Conservation (phyloP, 2,888 invertebrate genomes). For the Orthonychiurus folsomi region DNA sequence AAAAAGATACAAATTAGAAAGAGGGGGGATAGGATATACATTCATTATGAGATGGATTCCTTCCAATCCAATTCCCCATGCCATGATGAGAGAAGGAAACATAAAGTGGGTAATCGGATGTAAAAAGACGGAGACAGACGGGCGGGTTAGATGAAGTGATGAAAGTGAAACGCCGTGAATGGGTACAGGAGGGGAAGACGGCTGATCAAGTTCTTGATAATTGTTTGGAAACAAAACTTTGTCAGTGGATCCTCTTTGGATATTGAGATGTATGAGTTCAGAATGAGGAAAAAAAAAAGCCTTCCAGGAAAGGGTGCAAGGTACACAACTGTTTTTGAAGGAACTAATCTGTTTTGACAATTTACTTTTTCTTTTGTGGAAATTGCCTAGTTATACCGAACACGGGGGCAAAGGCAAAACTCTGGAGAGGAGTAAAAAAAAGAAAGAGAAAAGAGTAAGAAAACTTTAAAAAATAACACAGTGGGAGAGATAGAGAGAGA, state of each 20-base stretch:
- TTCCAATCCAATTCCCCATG: too few relatives aligned
- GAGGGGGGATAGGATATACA: too few relatives aligned
- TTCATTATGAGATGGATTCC: too few relatives aligned
- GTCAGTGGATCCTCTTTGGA: too few relatives aligned
- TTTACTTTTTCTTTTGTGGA: conserved; percentile 31
- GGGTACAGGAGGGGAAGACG: neutral
- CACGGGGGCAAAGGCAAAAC: conserved; percentile 6
- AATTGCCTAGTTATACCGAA: conserved; percentile 28
- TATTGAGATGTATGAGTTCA: conserved; percentile 24
- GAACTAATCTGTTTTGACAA: conserved; percentile 41
- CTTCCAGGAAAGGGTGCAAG: conserved; percentile 3
- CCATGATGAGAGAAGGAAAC: too few relatives aligned
- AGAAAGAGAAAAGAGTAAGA: conserved; percentile 15
- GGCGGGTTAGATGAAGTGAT: neutral
- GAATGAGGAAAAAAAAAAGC: conserved; percentile 14
- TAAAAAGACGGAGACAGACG: too few relatives aligned
- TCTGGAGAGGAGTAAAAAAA: conserved; percentile 14
- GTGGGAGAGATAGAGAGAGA: conserved; percentile 7
- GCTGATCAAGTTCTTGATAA: conserved; percentile 12
- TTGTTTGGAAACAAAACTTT: conserved; percentile 31
- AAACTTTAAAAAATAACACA: conserved; percentile 11
- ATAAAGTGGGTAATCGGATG: too few relatives aligned
- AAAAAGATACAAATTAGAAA: too few relatives aligned
- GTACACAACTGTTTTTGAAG: conserved; percentile 26
- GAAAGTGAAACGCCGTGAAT: neutral